Percentiles rank a stretch among this genome's conserved stretches.
Evolutionary conservation across 2,888 invertebrate species (phyloP).

Genomic region (Agapetus fuscipes): DNA sequence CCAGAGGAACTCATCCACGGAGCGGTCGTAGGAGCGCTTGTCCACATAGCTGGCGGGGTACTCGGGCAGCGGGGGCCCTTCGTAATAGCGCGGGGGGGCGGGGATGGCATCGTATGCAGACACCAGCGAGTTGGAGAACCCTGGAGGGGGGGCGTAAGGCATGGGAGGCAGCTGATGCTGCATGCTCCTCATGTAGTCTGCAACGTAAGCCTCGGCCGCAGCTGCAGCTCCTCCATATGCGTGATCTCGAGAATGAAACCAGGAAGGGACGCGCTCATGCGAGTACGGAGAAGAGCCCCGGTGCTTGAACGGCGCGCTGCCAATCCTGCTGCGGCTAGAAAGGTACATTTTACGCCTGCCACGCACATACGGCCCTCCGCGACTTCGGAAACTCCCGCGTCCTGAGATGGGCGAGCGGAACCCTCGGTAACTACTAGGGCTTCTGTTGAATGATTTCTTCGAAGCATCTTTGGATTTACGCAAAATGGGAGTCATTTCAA

Average conservation of each 20-base stretch:
- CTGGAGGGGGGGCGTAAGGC: slow-evolving; percentile 68
- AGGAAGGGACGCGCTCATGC: slow-evolving; percentile 38
- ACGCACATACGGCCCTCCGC: slow-evolving; percentile 35
- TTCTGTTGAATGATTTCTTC: slow-evolving; percentile 46
- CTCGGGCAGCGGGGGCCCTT: slow-evolving; percentile 65
- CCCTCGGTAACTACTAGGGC: slow-evolving; percentile 40
- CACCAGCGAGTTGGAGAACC: slow-evolving; percentile 40
- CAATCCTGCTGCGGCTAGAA: slow-evolving; percentile 52
- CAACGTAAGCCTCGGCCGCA: slow-evolving; percentile 77
- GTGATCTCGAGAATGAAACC: slow-evolving; percentile 41
- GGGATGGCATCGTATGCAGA: slow-evolving; percentile 52
- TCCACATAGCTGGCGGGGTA: slow-evolving; percentile 62
- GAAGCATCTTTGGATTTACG: slow-evolving; percentile 78
- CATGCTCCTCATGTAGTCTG: slow-evolving; percentile 84
- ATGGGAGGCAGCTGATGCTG: slow-evolving; percentile 77
- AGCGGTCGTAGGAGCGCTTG: slow-evolving; percentile 77
- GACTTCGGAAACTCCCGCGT: slow-evolving; percentile 41
- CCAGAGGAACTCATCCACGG: slow-evolving; percentile 81
- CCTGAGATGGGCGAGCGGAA: slow-evolving; percentile 42
- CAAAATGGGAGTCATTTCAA: slow-evolving; percentile 81
- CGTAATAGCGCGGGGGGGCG: slow-evolving; percentile 71
- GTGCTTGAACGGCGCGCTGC: slow-evolving; percentile 41
- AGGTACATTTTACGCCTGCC: slow-evolving; percentile 54
- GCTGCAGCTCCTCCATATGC: slow-evolving; percentile 45
- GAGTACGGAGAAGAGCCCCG: slow-evolving; percentile 48